Evolutionary conservation across 2,113 vertebrate genomes (phyloP).

Genomic region (human (Homo sapiens)): GRCh38 chr16:74065001-74065500

Average conservation of each 20-base stretch:
- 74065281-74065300: neutral
- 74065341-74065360: constrained; percentile 1
- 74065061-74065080: constrained; percentile 58
- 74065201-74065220: neutral
- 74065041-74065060: constrained; percentile 55
- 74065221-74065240: neutral
- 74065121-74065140: constrained; percentile 44
- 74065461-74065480: constrained; percentile 68
- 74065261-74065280: neutral
- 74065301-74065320: neutral
- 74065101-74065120: constrained; percentile 60
- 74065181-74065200: neutral
- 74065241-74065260: neutral
- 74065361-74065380: neutral
- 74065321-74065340: constrained; percentile 13
- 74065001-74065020: constrained; percentile 79
- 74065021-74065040: constrained; percentile 71
- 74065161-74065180: neutral
- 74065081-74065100: constrained; percentile 56
- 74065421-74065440: constrained; percentile 33
- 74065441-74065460: neutral
- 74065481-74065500: neutral
- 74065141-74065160: constrained; percentile 41
- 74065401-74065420: neutral
- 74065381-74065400: constrained; percentile 20